Base-by-base conservation (phyloP, 1,140 invertebrate species). In the Micrasema minimum region DNA sequence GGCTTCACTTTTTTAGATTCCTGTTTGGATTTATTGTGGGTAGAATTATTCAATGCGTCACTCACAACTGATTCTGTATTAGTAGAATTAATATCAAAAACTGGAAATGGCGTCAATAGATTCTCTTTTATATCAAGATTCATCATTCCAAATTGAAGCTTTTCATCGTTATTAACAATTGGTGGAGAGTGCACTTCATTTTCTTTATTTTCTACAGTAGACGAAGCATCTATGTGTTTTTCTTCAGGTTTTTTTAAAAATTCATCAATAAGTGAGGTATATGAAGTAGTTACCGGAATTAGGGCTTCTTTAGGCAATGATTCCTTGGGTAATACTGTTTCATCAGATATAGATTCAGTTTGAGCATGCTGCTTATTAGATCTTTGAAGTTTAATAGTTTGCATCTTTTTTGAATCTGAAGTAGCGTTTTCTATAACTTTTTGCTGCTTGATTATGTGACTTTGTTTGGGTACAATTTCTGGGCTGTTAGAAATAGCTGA, bases 401-500 rank as follows among this genome's bases (percentile, higher is more conserved):
- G 41, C 3, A 46, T 31, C 43, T 66, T 66, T 51, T 51, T 66
- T 3, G 48, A 35, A 51, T 66, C 64, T 12, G 43, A 11, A 46
- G 20, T 16, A 45, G 20, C 37, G 35, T 51, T 66, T 18, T 66
- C 64, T 35, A 38, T 66, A 20, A 22, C 45, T 31, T 66, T 66
- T 45, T 43, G 57, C 16, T 66, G 38, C 22, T 31, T 64, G 1
- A 35, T 38, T 14, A 38, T 37, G 18, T 51, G 55, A 48, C 61
- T 43, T 18, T 62, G 64, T 31, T 71, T 74, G 0, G 69, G 69
- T 9, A 75, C 73, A 31, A 75, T 75, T 69, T 75, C 73, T n/a
- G 73, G 73, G 50, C 73, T 75, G 51, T 75, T 67, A 16, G 73
- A 75, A 22, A 75, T 75, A 23, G 73, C 73, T 1, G 73, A 75